Base-by-base conservation (phyloP, 2,797 vertebrate species). In the Acrocephalus scirpaceus region DNA sequence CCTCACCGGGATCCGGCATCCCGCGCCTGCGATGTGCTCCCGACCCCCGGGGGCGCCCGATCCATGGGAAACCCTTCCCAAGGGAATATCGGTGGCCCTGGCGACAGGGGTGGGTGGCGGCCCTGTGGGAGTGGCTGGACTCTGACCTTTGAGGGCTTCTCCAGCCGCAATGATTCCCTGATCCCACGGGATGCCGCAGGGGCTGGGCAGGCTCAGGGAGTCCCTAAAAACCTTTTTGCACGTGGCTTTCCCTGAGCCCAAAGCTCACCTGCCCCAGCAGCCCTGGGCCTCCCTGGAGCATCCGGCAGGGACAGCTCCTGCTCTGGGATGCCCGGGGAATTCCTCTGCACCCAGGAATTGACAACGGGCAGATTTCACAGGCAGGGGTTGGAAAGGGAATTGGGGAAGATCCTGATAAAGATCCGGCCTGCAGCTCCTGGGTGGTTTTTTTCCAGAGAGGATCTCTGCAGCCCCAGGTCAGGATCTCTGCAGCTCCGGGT, bases 321-420 rank as follows among this genome's bases (percentile, higher is more conserved):
- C 47, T 2, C 54, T 2, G 4, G 8, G 30, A 1, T 7, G 13
- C 9, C 32, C 7, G 8, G 21, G 48, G 10, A 38, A 19, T 2
- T 2, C 3, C 21, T 5, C 7, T 6, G 14, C 32, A 3, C 2
- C 0, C 3, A 23, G 34, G 2, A 5, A 16, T 1, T 4, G 2
- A 7, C 32, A 16, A 42, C 32, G 2, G 69, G 36, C 10, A 9
- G 14, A 23, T 10, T 8, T 26, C 2, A 9, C 66, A 65, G n/a
- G 7, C 34, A 1, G 20, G 32, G 26, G 0, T 1, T 3, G 38
- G 21, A 7, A 1, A 4, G 21, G 36, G 19, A 11, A 7, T 4
- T 22, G 47, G 11, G 18, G 10, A 11, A 7, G 13, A 17, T 5
- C 13, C 7, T 0, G 3, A 22, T 5, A 6, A 36, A 36, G 36